phyloP scores from a whole-genome alignment of 2,113 vertebrate genomes.

The Petrocephalus microphthalmus region DNA sequence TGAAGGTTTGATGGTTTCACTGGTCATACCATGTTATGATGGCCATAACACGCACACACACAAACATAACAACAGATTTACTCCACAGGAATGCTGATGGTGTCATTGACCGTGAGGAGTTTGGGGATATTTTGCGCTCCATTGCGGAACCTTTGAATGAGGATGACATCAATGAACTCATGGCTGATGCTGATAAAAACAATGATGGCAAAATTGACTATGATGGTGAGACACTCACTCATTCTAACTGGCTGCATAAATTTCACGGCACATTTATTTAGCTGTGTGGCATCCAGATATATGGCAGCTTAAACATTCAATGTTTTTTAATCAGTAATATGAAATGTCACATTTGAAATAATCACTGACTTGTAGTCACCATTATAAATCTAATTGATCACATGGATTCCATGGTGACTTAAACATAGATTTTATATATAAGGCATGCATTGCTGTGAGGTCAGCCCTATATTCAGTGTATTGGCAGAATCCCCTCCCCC shows the following conservation, averaged over 20 bases:
- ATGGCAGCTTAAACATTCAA: neutral
- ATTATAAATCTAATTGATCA: neutral
- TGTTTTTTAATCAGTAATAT: neutral
- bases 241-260: neutral
- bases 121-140: slow-evolving; percentile 54
- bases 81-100: slow-evolving; percentile 62
- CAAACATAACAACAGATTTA: neutral
- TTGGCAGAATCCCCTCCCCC: neutral
- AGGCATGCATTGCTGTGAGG: neutral
- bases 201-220: slow-evolving; percentile 70
- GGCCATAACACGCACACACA: too few species aligned
- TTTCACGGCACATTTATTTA: neutral
- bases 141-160: slow-evolving; percentile 58
- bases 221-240: slow-evolving; percentile 53
- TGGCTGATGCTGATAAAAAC: slow-evolving; percentile 62
- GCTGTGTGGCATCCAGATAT: neutral
- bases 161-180: slow-evolving; percentile 68
- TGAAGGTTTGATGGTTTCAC: too few species aligned
- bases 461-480: neutral
- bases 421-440: neutral
- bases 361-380: neutral
- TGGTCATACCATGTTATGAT: too few species aligned
- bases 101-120: slow-evolving; percentile 65
- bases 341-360: neutral
- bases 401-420: neutral